Conservation (phyloP, 2,113 vertebrate genomes). For the Glaucidium brasilianum region DNA sequence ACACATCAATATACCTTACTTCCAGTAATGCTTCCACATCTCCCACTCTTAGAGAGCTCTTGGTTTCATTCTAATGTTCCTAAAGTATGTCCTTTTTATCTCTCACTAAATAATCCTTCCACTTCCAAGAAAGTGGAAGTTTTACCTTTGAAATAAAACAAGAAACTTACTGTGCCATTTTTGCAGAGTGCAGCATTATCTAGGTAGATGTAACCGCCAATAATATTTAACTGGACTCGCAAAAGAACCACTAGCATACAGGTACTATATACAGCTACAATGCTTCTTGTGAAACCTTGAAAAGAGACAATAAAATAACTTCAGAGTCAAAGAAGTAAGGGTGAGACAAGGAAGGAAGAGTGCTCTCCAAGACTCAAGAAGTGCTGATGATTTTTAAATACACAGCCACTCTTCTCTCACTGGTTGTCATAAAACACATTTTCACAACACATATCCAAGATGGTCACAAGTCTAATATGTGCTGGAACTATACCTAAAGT, state of each 20-base stretch:
- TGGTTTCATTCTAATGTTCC: not conserved
- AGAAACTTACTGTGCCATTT: slow-evolving; percentile 78
- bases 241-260: slow-evolving; percentile 95
- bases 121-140: not conserved
- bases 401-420: not conserved
- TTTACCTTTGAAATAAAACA: not conserved
- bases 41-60: not conserved
- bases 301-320: not conserved
- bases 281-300: slow-evolving; percentile 91
- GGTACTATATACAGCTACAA: slow-evolving; percentile 93
- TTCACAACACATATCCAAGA: not conserved
- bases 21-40: not conserved
- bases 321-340: not conserved
- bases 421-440: not conserved
- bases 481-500: not conserved
- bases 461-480: not conserved
- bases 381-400: not conserved
- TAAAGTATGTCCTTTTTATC: not conserved
- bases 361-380: not conserved
- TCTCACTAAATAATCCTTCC: not conserved
- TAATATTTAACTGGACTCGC: slow-evolving; percentile 93
- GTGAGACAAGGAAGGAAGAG: not conserved
- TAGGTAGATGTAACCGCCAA: slow-evolving; percentile 96
- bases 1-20: not conserved
- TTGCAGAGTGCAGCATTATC: slow-evolving; percentile 87